Evolutionary conservation across 2,888 invertebrate genomes (phyloP), one percentile per base, ranked within the genome.

Genomic region (Heliconius ismenius): DNA sequence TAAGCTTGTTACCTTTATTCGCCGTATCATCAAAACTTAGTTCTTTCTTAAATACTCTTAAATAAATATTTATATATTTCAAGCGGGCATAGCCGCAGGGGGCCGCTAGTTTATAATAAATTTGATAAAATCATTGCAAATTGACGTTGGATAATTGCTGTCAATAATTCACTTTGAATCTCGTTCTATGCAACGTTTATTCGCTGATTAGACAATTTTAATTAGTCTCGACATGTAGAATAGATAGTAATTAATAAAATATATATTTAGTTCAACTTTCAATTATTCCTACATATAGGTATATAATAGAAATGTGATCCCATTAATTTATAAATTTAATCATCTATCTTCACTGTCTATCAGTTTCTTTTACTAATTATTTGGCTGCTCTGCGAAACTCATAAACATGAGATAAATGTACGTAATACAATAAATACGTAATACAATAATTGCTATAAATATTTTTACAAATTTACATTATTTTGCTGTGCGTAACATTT

Each of bases 131-230:
- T 26, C 2, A 62, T 28, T 69, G 58, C 6, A 24, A 54, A 6
- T 15, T 3, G n/a, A 13, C 13, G 9, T 18, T 26, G 49, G 68
- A 58, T 58, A 58, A 70, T 58, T 32, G 15, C n/a, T 58, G 32
- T 32, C 32, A 32, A 58, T 70, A 58, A 70, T 36, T 70, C 58
- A 58, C 58, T 70, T 15, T 36, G 26, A 7, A 21, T 36, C 54
- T 58, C 15, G n/a, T 28, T 36, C 15, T 70, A 54, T 54, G 28
- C 28, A 15, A 36, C 0, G 13, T 28, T 54, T 54, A 32, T 28
- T 70, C 49, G 21, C 21, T 54, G 26, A 58, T 70, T 70, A n/a
- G 54, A 70, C 70, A 58, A 70, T 32, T 70, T 70, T 70, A 70
- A 70, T 70, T 54, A 24, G n/a, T 70, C 39, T 21, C 3, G 10